Conservation (phyloP, 1,140 invertebrate genomes). For the Frieseomelitta varia region DNA sequence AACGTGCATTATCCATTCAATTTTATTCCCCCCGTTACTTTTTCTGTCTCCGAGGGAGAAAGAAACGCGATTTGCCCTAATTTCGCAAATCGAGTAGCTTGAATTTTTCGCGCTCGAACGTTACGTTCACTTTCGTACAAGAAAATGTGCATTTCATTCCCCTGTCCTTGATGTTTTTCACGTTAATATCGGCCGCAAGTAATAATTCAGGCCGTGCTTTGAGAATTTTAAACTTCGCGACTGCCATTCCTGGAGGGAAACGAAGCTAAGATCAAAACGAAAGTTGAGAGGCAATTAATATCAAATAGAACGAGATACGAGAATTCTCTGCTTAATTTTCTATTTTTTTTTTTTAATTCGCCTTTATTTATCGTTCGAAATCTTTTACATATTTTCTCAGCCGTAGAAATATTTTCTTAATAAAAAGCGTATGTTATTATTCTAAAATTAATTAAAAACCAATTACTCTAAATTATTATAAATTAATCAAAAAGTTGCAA, state of each 20-base stretch:
- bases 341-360: neutral
- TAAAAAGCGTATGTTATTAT: too few relatives aligned
- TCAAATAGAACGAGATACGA: neutral
- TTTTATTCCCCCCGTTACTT: constrained; percentile 7
- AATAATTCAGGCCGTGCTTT: neutral
- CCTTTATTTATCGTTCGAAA: neutral
- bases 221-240: too few relatives aligned
- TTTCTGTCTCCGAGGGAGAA: constrained; percentile 1
- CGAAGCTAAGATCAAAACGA: too few relatives aligned
- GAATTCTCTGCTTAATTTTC: neutral
- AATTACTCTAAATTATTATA: too few relatives aligned
- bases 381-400: neutral
- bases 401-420: too few relatives aligned
- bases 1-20: constrained; percentile 7
- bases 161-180: neutral
- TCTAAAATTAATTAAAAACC: too few relatives aligned
- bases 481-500: too few relatives aligned
- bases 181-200: neutral
- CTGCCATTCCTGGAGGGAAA: too few relatives aligned
- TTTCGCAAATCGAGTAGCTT: constrained; percentile 18
- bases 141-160: neutral
- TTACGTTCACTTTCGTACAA: constrained; percentile 1
- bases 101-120: constrained; percentile 8
- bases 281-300: neutral
- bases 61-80: constrained; percentile 12